Evolutionary conservation across 2,113 vertebrate species (phyloP), one percentile per base, ranked within the genome.

Genomic region (Nothoprocta pentlandii): DNA sequence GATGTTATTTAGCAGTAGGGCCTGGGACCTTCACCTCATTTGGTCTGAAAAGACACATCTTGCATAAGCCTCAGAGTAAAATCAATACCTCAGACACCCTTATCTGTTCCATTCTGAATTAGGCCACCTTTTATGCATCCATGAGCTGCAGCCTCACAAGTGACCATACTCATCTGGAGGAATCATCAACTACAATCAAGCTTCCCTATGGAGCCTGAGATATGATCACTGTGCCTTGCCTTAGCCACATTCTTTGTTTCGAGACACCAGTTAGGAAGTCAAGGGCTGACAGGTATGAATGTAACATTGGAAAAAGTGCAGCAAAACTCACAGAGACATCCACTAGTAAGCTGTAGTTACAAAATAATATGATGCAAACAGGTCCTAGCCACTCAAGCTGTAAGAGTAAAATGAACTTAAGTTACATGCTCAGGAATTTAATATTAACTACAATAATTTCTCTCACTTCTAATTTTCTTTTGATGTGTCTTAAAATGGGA

Each of bases 401-500:
- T 17, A 58, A 28, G 80, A 84, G 22, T 34, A 51, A 64, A 90
- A 92, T 78, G 34, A 93, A 76, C 66, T 75, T 92, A 89, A 93
- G 26, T 90, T 61, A 80, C 23, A 47, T 39, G 46, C 34, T 87
- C 42, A 51, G 41, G 41, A 89, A 41, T 80, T 96, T 86, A 88
- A 71, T 54, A 28, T 73, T 76, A 90, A 56, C 80, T 58, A 5
- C 62, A 90, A 92, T 46, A 92, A 47, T 86, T 79, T 53, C 32
- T 53, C 44, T 85, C 58, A 9, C 25, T 63, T 86, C 47, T 94
- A 79, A 81, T 87, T 96, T 96, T 91, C 22, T 87, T 59, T 93
- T 92, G 36, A 81, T 86, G 69, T 90, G 46, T 92, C 74, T 94
- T 94, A 92, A 95, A 94, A 90, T 19, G 12, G 44, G 84, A 46